A percentile compares a stretch with the other conserved stretches of the same genome.
Evolutionary conservation across 2,113 vertebrate genomes (phyloP).

Genomic region (Tragelaphus strepsiceros): DNA sequence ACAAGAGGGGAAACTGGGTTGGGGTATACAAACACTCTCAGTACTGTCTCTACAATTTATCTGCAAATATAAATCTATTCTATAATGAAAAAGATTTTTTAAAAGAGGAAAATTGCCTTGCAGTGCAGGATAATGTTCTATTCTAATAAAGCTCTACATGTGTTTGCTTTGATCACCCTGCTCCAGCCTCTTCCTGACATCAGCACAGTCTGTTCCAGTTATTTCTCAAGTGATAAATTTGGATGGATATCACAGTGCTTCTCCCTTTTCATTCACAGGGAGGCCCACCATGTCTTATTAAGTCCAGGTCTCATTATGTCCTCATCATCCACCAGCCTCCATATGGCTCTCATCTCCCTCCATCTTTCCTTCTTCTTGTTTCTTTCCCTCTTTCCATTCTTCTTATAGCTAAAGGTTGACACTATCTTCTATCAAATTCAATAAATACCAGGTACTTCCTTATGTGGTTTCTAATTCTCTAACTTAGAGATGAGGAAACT

Average conservation of each 20-base stretch:
- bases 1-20: neutral
- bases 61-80: neutral
- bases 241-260: neutral
- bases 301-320: neutral
- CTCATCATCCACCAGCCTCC: neutral
- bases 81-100: neutral
- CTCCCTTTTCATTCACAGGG: neutral
- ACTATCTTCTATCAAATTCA: neutral
- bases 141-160: neutral
- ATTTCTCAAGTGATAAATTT: neutral
- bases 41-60: neutral
- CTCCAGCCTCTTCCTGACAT: neutral
- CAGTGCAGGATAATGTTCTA: neutral
- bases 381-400: neutral
- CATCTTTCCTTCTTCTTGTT: neutral
- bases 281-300: neutral
- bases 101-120: neutral
- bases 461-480: neutral
- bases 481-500: neutral
- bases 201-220: neutral
- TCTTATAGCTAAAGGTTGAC: neutral
- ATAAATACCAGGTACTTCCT: neutral
- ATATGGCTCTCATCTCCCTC: neutral
- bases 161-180: neutral
- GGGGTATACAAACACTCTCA: neutral